These are phyloP conservation scores for Taxidea taxus DNA, from an alignment of 2,113 vertebrate species.

Conservation along the genomic window DNA sequence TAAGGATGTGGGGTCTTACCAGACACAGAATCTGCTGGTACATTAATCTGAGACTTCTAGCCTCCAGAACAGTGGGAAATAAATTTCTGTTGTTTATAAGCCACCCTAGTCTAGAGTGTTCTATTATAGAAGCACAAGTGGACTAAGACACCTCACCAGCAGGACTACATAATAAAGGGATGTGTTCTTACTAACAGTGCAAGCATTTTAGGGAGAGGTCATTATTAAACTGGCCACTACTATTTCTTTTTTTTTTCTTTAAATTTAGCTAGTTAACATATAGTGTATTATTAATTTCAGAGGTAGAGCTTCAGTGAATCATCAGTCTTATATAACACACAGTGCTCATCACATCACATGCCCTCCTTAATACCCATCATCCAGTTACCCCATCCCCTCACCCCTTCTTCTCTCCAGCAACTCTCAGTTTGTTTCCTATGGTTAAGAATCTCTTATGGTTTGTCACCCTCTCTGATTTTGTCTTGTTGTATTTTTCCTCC, in stretches of 20 bases:
- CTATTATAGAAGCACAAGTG: background rate
- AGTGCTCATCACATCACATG: background rate
- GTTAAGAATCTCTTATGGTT: background rate
- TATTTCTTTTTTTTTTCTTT: background rate
- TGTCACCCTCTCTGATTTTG: background rate
- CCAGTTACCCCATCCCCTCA: background rate
- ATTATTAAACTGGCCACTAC: background rate
- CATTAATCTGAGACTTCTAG: background rate
- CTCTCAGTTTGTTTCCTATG: background rate
- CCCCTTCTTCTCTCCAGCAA: background rate
- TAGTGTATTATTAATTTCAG: background rate
- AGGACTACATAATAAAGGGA: background rate
- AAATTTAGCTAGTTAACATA: background rate
- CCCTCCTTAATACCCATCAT: background rate
- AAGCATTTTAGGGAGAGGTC: background rate
- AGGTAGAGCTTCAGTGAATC: background rate
- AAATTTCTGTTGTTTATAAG: background rate
- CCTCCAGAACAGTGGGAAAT: background rate
- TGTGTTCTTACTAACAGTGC: background rate
- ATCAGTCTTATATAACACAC: background rate
- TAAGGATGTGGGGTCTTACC: background rate
- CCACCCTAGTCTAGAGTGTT: background rate
- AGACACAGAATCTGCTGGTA: background rate
- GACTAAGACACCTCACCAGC: background rate
- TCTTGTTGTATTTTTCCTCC: background rate